Evolutionary conservation across 2,797 vertebrate genomes (phyloP).

Genomic region (Falco peregrinus): DNA sequence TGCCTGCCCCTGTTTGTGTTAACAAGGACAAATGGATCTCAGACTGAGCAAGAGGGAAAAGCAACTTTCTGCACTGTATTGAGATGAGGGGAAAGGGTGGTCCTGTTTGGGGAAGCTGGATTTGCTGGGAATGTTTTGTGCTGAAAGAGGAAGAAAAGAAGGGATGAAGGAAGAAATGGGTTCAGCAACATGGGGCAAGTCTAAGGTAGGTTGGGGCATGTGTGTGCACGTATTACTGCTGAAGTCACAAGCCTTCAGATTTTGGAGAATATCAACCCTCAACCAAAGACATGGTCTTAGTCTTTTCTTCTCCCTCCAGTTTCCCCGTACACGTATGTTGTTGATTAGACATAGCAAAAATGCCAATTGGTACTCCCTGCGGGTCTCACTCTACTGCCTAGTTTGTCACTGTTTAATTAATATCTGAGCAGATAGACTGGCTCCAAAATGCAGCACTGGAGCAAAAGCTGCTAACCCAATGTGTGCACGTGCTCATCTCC

Average conservation of each 20-base stretch:
- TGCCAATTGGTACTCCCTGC: neutral
- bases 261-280: neutral
- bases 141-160: neutral
- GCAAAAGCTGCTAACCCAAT: neutral
- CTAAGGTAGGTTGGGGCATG: neutral
- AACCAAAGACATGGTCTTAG: neutral
- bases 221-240: neutral
- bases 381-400: neutral
- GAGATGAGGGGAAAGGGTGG: neutral
- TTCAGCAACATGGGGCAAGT: neutral
- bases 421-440: neutral
- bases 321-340: neutral
- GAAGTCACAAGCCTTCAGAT: neutral
- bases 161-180: neutral
- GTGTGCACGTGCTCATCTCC: neutral
- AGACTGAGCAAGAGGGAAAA: neutral
- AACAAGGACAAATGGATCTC: neutral
- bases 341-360: neutral
- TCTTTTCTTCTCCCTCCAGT: neutral
- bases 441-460: neutral
- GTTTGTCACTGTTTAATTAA: neutral
- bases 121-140: neutral
- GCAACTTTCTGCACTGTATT: neutral
- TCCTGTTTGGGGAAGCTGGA: neutral
- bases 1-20: neutral